A percentile compares a stretch with the other conserved stretches of the same genome.
Evolutionary conservation across 2,888 invertebrate species (phyloP).

Genomic region (Seira sanloemensis): DNA sequence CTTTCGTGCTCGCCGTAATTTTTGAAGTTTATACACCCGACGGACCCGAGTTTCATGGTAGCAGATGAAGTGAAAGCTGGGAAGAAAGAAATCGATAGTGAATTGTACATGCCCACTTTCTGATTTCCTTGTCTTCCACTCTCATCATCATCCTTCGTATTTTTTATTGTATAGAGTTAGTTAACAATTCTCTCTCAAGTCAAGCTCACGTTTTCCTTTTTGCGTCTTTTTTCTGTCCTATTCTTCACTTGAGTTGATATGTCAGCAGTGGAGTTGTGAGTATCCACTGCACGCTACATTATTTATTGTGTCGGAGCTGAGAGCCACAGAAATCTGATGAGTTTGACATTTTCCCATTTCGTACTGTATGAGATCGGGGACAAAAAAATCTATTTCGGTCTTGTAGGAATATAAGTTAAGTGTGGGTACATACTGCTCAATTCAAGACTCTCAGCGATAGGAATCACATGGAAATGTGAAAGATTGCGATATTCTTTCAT

Average conservation of each 20-base stretch:
- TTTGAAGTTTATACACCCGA: neutral
- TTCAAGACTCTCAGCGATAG: neutral
- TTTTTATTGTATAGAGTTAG: neutral
- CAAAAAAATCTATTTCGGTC: neutral
- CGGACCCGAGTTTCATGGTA: neutral
- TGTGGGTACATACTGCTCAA: neutral
- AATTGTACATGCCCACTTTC: neutral
- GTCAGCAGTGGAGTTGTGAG: too few relatives aligned
- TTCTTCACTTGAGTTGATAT: neutral
- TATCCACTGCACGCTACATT: too few relatives aligned
- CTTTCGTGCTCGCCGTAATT: neutral
- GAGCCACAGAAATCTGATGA: neutral
- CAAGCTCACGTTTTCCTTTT: neutral
- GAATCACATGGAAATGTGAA: neutral
- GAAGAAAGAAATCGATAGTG: neutral
- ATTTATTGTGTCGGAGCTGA: neutral
- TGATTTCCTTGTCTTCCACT: constrained; percentile 14
- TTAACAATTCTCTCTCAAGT: neutral
- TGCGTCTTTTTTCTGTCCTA: neutral
- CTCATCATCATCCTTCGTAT: neutral
- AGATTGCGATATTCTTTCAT: neutral
- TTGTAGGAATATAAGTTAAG: neutral
- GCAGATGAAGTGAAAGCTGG: neutral
- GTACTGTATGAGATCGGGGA: too few relatives aligned
- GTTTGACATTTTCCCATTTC: neutral